These are phyloP conservation scores for Sphinx pinastri DNA, from an alignment of 2,888 invertebrate genomes.

Conservation along the genomic window DNA sequence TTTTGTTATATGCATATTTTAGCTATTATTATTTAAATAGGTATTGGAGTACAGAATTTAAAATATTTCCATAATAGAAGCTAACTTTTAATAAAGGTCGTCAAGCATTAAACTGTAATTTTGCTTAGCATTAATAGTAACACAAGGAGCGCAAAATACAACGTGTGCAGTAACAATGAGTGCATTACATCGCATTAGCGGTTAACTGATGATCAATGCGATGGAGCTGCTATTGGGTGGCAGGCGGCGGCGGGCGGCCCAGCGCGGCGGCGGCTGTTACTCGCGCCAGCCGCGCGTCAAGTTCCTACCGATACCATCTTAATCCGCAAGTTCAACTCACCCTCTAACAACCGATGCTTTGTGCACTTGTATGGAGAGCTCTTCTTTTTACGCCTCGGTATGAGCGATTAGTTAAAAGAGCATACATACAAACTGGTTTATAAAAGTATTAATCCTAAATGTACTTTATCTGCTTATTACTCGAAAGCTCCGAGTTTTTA, in stretches of 20 bases:
- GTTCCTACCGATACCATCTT: slow-evolving; percentile 73
- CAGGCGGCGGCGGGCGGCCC: slow-evolving; percentile 34
- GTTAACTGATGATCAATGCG: slow-evolving; percentile 63
- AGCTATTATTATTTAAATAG: too few relatives aligned
- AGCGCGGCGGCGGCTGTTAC: slow-evolving; percentile 43
- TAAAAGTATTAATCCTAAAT: neutral
- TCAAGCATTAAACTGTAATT: slow-evolving; percentile 3
- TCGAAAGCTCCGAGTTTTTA: neutral
- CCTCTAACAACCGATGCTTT: slow-evolving; percentile 46
- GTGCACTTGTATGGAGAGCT: slow-evolving; percentile 41
- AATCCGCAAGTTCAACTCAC: slow-evolving; percentile 64
- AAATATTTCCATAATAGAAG: too few relatives aligned
- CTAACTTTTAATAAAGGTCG: too few relatives aligned
- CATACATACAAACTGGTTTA: neutral
- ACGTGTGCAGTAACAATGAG: slow-evolving; percentile 56
- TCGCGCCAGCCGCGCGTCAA: slow-evolving; percentile 56
- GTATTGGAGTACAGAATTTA: too few relatives aligned
- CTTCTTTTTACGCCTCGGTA: slow-evolving; percentile 41
- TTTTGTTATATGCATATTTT: too few relatives aligned
- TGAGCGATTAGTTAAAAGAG: slow-evolving; percentile 36
- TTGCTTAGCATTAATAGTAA: slow-evolving; percentile 19
- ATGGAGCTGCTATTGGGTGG: slow-evolving; percentile 39
- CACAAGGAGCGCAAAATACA: slow-evolving; percentile 35
- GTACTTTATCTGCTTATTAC: neutral
- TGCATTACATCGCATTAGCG: slow-evolving; percentile 72